A percentile compares a stretch with the other conserved stretches of the same genome.
Evolutionary conservation across 1,140 invertebrate species (phyloP).

Genomic region (Drosophila rufa): DNA sequence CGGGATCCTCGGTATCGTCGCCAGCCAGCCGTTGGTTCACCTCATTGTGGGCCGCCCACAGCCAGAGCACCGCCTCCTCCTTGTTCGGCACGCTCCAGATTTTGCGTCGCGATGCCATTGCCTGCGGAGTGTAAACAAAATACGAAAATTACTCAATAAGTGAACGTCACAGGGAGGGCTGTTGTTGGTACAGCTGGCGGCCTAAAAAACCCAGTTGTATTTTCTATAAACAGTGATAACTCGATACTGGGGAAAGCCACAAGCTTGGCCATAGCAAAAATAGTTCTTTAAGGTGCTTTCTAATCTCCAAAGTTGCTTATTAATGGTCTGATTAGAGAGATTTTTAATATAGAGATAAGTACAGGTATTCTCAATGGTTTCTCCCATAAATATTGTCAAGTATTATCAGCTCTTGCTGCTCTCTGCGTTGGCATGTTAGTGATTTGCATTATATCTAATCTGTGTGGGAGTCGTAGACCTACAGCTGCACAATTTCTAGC

Average conservation of each 20-base stretch:
- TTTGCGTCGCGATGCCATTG: slow-evolving; percentile 90
- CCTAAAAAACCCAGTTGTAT: slow-evolving; percentile 7
- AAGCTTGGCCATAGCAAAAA: background rate
- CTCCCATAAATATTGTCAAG: background rate
- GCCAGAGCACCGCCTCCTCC: slow-evolving; percentile 94
- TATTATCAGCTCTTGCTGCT: background rate
- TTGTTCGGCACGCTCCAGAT: slow-evolving; percentile 89
- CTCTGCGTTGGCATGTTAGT: background rate
- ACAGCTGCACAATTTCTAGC: background rate
- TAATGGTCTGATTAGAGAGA: background rate
- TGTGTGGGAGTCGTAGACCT: background rate
- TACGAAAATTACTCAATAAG: slow-evolving; percentile 32
- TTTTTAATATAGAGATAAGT: background rate
- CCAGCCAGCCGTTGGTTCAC: slow-evolving; percentile 95
- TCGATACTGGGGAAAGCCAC: background rate
- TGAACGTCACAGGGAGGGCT: background rate
- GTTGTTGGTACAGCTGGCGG: slow-evolving; percentile 54
- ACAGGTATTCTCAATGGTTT: background rate
- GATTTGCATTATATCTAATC: slow-evolving; percentile 16
- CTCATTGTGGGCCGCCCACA: slow-evolving; percentile 98
- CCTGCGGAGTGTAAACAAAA: slow-evolving; percentile 50
- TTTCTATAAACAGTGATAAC: slow-evolving; percentile 10
- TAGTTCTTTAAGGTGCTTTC: background rate
- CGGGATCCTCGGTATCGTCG: slow-evolving; percentile 95
- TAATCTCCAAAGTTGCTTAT: background rate